Percentiles rank a stretch among this genome's conserved stretches.
Conservation (phyloP, 2,888 invertebrate species). For the Caenorhabditis plicata region DNA sequence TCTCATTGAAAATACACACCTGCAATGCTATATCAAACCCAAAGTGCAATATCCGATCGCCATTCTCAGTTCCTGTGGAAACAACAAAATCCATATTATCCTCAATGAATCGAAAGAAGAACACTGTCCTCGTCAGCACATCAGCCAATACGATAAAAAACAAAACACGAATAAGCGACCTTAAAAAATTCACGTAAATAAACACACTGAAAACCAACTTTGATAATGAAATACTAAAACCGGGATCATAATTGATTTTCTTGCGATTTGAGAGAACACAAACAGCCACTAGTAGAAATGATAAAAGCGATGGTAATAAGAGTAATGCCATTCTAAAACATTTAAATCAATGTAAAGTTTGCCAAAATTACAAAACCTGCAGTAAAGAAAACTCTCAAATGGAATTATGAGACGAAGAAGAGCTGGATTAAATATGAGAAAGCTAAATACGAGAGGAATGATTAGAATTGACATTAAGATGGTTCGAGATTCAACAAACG, state of each 20-base stretch:
- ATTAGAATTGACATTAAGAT: slow-evolving; percentile 14
- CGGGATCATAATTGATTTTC: slow-evolving; percentile 30
- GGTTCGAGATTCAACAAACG: slow-evolving; percentile 21
- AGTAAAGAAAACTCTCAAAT: slow-evolving; percentile 27
- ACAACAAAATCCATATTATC: slow-evolving; percentile 32
- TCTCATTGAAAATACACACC: no score
- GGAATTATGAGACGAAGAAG: slow-evolving; percentile 16
- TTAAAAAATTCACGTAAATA: slow-evolving; percentile 6
- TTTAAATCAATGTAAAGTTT: slow-evolving; percentile 2
- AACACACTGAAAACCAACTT: slow-evolving; percentile 16
- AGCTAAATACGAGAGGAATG: slow-evolving; percentile 16
- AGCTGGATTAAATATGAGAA: slow-evolving; percentile 13
- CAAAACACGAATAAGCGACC: slow-evolving; percentile 18
- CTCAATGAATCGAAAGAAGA: slow-evolving; percentile 26
- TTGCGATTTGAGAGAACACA: slow-evolving; percentile 18
- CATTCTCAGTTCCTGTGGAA: slow-evolving; percentile 26
- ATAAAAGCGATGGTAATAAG: slow-evolving; percentile 18
- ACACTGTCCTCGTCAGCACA: slow-evolving; percentile 15
- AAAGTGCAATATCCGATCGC: slow-evolving; percentile 17
- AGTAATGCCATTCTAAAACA: slow-evolving; percentile 26
- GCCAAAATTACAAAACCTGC: slow-evolving; percentile 5
- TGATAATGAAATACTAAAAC: slow-evolving; percentile 28
- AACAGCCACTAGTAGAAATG: slow-evolving; percentile 26
- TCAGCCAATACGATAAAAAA: slow-evolving; percentile 25
- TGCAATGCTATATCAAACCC: slow-evolving; percentile 23